Evolutionary conservation across 2,888 invertebrate genomes (phyloP), one percentile per base, ranked within the genome.

Genomic region (Epinotia nisella): DNA sequence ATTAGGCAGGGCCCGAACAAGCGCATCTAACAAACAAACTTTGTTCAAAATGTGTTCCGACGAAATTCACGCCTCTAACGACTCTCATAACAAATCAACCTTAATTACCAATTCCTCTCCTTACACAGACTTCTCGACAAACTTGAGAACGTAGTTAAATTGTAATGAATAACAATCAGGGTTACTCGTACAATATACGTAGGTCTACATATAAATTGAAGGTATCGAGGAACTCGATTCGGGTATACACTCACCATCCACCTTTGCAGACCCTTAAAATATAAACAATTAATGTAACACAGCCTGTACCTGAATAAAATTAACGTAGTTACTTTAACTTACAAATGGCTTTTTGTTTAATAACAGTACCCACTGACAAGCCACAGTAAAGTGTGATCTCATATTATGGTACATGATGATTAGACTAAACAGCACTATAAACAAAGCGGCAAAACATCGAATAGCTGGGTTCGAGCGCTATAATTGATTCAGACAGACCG

Each of bases 21-120:
- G 41, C 13, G 15, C 83, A 78, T 82, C 80, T 78, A 79, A 75
- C 75, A 75, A 78, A 78, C 78, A 84, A 85, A 83, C 81, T 86
- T 80, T 76, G 77, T 78, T 79, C 79, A 77, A 80, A 86, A 82
- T 83, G 83, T 81, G 79, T 84, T 81, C 76, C 77, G 76, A 80
- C 80, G 80, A 85, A 80, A 81, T 83, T 82, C 77, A 76, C 79
- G 75, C 77, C 71, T 80, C 81, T 84, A 83, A 88, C 85, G 83
- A 85, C 81, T 83, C 78, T 77, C 79, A 82, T 82, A 82, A 84
- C 85, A 85, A 86, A 87, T 84, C 83, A 84, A 86, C 85, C 82
- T 84, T 83, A 83, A 87, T 86, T 84, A 87, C 83, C 83, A 84
- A 87, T 80, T 82, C 81, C 78, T 82, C 82, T 82, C 81, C 82